Evolutionary conservation across 2,888 invertebrate species (phyloP).

Genomic region (Scaptomyza parva): DNA sequence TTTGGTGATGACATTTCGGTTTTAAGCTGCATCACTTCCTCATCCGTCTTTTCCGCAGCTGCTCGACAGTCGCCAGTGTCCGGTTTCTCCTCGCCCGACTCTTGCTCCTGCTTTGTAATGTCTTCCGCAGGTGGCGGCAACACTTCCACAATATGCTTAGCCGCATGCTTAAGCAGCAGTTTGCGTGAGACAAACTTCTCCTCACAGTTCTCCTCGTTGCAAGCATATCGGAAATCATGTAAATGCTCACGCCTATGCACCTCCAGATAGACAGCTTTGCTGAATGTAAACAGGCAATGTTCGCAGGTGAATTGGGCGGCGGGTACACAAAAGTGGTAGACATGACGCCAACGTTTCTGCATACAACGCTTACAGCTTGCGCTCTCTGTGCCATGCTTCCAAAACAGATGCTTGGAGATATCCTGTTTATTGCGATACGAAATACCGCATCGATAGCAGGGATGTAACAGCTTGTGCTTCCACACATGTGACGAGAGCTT

Average conservation of each 20-base stretch:
- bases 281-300: conserved; percentile 91
- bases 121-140: conserved; percentile 22
- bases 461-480: conserved; percentile 95
- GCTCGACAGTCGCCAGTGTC: conserved; percentile 3
- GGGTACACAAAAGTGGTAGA: conserved; percentile 95
- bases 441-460: conserved; percentile 94
- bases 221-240: conserved; percentile 89
- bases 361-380: conserved; percentile 93
- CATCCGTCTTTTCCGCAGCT: conserved; percentile 20
- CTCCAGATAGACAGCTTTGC: conserved; percentile 91
- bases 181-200: conserved; percentile 93
- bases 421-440: conserved; percentile 95
- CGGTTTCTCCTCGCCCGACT: conserved; percentile 8
- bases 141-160: conserved; percentile 85
- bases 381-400: conserved; percentile 97
- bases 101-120: conserved; percentile 12
- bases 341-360: conserved; percentile 96
- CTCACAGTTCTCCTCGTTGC: conserved; percentile 89
- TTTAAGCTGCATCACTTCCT: not conserved
- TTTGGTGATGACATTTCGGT: conserved; percentile 3
- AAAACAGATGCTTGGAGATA: conserved; percentile 94
- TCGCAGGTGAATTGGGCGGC: conserved; percentile 92
- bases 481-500: conserved; percentile 94
- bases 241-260: conserved; percentile 93
- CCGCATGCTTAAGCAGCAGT: conserved; percentile 90